Percentiles rank a stretch among this genome's conserved stretches.
phyloP scores from a whole-genome alignment of 2,797 vertebrate species.

The Benthosema pterotum region DNA sequence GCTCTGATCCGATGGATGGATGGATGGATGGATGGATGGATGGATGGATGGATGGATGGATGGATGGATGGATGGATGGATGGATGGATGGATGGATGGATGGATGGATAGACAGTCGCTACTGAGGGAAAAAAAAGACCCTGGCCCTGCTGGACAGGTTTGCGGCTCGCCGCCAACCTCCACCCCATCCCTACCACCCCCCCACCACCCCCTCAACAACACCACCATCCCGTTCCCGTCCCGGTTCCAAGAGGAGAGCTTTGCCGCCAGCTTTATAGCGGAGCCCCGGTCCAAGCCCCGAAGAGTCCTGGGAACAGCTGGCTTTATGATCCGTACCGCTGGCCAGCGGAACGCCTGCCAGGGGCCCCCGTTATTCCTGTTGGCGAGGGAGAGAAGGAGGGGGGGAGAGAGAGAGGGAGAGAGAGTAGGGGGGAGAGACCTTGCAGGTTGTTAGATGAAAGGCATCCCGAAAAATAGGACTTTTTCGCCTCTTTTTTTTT shows the following conservation, averaged over 20 bases:
- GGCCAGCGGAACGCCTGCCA: conserved; percentile 34
- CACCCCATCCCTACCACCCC: background rate
- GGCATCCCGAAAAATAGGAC: conserved; percentile 3
- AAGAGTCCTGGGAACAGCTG: conserved; percentile 39
- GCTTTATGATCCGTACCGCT: conserved; percentile 43
- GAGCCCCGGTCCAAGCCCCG: conserved; percentile 14
- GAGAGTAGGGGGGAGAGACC: conserved; percentile 1
- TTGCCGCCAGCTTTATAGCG: conserved; percentile 34
- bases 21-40: too few species aligned
- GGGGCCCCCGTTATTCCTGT: conserved; percentile 38
- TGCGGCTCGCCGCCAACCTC: conserved; percentile 60
- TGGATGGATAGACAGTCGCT: conserved; percentile 47
- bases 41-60: too few species aligned
- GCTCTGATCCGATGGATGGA: too few species aligned
- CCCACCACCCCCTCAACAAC: conserved; percentile 46
- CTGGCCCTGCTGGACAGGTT: conserved; percentile 58
- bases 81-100: conserved; percentile 2
- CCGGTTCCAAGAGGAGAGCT: conserved; percentile 48
- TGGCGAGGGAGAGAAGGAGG: conserved; percentile 29
- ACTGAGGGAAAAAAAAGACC: conserved; percentile 65
- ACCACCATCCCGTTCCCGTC: conserved; percentile 30
- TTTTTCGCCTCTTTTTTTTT: conserved; percentile 24
- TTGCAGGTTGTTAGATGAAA: conserved; percentile 1
- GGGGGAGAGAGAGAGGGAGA: conserved; percentile 29
- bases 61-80: too few species aligned